Evolutionary conservation across 2,113 vertebrate genomes (phyloP).

Genomic region (Piaya cayana): DNA sequence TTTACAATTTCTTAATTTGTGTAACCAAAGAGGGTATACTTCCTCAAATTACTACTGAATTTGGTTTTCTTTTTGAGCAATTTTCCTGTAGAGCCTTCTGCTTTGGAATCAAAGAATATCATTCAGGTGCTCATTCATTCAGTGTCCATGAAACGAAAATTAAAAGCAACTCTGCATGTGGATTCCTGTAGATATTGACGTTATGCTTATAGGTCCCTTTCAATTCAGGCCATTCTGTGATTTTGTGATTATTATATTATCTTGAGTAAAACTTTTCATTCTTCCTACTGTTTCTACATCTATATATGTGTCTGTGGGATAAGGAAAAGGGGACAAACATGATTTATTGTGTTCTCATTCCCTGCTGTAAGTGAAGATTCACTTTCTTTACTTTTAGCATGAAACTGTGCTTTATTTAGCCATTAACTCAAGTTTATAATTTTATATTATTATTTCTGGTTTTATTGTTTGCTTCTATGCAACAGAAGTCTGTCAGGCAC

Average conservation of each 20-base stretch:
- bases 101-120: not conserved
- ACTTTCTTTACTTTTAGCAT: not conserved
- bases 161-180: not conserved
- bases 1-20: not conserved
- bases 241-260: not conserved
- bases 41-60: not conserved
- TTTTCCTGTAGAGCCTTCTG: not conserved
- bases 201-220: not conserved
- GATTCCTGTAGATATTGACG: not conserved
- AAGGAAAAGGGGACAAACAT: not conserved
- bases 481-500: not conserved
- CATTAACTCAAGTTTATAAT: not conserved
- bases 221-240: no score
- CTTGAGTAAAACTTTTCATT: not conserved
- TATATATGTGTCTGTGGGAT: not conserved
- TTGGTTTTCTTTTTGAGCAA: not conserved
- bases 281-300: not conserved
- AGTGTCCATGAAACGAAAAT: not conserved
- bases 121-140: not conserved
- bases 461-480: not conserved
- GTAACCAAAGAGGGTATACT: not conserved
- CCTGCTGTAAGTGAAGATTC: not conserved
- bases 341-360: not conserved
- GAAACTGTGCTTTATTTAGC: not conserved
- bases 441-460: not conserved